Evolutionary conservation across 2,888 invertebrate species (phyloP), one percentile per base, ranked within the genome.

Genomic region (Orthosia cruda): DNA sequence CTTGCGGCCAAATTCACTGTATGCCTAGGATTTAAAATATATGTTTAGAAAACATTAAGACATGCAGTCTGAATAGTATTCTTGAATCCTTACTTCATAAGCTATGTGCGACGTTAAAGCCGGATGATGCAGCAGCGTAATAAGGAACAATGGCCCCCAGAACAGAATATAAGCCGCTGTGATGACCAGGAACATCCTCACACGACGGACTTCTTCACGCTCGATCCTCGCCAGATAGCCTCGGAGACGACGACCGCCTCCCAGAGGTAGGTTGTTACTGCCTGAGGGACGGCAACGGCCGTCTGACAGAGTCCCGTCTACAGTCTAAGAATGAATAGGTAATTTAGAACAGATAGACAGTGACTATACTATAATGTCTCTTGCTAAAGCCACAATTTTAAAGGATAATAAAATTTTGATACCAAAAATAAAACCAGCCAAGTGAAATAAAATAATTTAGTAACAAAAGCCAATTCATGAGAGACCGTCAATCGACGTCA

Each of bases 141-240:
- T 98, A 86, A 99, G 97, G 95, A 99, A 99, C 81, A 99, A 96
- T 18, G 99, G 99, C 81, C 99, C 98, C 99, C 99, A 99, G 95
- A 99, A 99, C 69, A 99, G 97, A 59, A 98, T 97, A 94, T 99
- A 99, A 47, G 98, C 98, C 0, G 98, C 98, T 0, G 98, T 98
- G 91, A 98, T 98, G 88, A 98, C 98, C 79, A 98, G 97, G 94
- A 98, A 98, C 98, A 98, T 98, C 94, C 98, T 98, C 69, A 98
- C 98, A 74, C 98, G 97, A 87, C 98, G 98, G 66, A 98, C 98
- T 0, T 98, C 98, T 91, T 98, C 98, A 47, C 98, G 96, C 91
- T 98, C 98, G 94, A 98, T 98, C 84, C 98, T 97, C 77, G 98
- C 97, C 81, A 98, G 96, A 94, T 98, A 98, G 84, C 98, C 98